These are phyloP conservation scores for Pelobates fuscus DNA, from an alignment of 2,113 vertebrate species.

Conservation along the genomic window DNA sequence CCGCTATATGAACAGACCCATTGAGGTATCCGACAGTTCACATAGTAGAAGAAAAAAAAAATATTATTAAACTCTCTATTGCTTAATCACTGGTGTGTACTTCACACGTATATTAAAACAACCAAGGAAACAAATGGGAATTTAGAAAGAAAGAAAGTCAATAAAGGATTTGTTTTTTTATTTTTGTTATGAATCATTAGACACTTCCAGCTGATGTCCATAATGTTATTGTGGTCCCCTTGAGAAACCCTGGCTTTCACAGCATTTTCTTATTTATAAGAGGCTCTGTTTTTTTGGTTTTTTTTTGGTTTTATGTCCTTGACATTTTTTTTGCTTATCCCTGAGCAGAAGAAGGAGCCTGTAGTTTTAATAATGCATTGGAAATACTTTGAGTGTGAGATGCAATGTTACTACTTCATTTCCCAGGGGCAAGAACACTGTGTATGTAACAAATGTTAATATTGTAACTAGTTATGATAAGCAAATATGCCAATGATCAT, in stretches of 20 bases:
- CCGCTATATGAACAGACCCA: not conserved
- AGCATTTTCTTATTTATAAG: slow-evolving; percentile 36
- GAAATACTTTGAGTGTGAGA: slow-evolving; percentile 18
- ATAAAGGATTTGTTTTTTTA: not conserved
- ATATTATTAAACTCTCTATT: slow-evolving; percentile 25
- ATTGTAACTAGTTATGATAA: not conserved
- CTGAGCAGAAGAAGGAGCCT: slow-evolving; percentile 36
- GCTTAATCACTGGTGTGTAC: slow-evolving; percentile 25
- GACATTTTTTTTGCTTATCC: slow-evolving; percentile 40
- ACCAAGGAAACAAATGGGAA: slow-evolving; percentile 11
- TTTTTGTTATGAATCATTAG: slow-evolving; percentile 35
- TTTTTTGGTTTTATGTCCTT: slow-evolving; percentile 37
- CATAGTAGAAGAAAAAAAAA: not conserved
- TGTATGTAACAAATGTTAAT: not conserved
- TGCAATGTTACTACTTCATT: slow-evolving; percentile 9
- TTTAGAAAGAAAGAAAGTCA: slow-evolving; percentile 15
- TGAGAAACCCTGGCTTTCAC: slow-evolving; percentile 41
- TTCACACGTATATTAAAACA: slow-evolving; percentile 20
- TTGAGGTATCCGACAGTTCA: not conserved
- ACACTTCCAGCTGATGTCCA: slow-evolving; percentile 43
- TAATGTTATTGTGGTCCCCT: slow-evolving; percentile 44
- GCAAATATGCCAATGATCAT: not conserved
- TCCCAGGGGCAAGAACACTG: slow-evolving; percentile 4
- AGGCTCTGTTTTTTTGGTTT: slow-evolving; percentile 27
- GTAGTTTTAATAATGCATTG: slow-evolving; percentile 44